Conservation (phyloP, 2,888 invertebrate genomes). For the Eilema depressum region DNA sequence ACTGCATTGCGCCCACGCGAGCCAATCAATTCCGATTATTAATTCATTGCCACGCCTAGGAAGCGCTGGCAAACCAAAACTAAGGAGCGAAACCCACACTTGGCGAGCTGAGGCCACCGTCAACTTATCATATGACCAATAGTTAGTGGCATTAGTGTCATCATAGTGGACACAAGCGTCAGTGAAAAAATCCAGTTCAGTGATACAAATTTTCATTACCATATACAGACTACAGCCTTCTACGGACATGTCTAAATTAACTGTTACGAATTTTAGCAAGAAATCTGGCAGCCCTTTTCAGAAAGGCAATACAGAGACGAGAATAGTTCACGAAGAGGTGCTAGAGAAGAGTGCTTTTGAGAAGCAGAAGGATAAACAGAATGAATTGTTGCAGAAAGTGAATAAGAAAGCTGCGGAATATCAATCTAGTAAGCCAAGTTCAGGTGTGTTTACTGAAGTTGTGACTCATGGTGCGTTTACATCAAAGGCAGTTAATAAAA, state of each 20-base stretch:
- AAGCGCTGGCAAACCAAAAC: slow-evolving; percentile 79
- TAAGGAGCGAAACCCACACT: slow-evolving; percentile 85
- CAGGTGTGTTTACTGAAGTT: slow-evolving; percentile 81
- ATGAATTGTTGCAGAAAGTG: slow-evolving; percentile 74
- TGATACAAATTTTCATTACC: slow-evolving; percentile 65
- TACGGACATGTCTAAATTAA: slow-evolving; percentile 73
- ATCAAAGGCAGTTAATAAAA: slow-evolving; percentile 64
- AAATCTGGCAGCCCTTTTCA: slow-evolving; percentile 65
- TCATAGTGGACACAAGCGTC: slow-evolving; percentile 68
- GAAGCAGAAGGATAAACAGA: slow-evolving; percentile 77
- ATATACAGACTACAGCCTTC: slow-evolving; percentile 51
- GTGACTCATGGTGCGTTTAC: slow-evolving; percentile 81
- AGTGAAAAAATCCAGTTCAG: slow-evolving; percentile 66
- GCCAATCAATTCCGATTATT: slow-evolving; percentile 57
- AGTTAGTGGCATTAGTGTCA: slow-evolving; percentile 75
- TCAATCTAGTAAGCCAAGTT: slow-evolving; percentile 76
- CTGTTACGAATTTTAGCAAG: slow-evolving; percentile 76
- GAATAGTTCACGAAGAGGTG: slow-evolving; percentile 70
- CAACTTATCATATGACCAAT: slow-evolving; percentile 68
- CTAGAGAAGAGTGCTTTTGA: slow-evolving; percentile 72
- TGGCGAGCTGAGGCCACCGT: slow-evolving; percentile 71
- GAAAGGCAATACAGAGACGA: slow-evolving; percentile 46
- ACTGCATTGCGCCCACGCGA: slow-evolving; percentile 75
- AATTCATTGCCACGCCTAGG: slow-evolving; percentile 84
- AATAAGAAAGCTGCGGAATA: slow-evolving; percentile 80